These are phyloP conservation scores for Dendrocincla fuliginosa DNA, from an alignment of 2,797 vertebrate species.

Conservation along the genomic window DNA sequence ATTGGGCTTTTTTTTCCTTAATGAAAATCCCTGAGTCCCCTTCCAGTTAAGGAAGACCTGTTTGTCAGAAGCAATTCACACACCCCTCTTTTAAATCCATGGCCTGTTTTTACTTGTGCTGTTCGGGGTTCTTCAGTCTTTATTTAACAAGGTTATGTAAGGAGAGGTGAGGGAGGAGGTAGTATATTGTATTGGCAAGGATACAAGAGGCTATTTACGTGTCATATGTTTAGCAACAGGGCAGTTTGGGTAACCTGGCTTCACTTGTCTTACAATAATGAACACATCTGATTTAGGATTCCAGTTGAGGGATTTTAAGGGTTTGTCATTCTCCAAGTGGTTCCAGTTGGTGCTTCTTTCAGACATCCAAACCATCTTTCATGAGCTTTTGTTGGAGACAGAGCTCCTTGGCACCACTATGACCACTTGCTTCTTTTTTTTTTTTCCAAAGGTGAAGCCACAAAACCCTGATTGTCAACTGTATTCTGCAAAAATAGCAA, in stretches of 20 bases:
- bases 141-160: slow-evolving; percentile 60
- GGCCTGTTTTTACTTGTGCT: slow-evolving; percentile 62
- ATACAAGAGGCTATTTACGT: slow-evolving; percentile 12
- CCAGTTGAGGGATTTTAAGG: not conserved
- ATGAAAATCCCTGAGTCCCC: not conserved
- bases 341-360: not conserved
- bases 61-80: slow-evolving; percentile 56
- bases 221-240: slow-evolving; percentile 40
- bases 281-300: slow-evolving; percentile 9
- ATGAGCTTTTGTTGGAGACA: not conserved
- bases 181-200: slow-evolving; percentile 21
- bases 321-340: not conserved
- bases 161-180: slow-evolving; percentile 32
- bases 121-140: slow-evolving; percentile 55
- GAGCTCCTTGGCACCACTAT: not conserved
- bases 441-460: not conserved
- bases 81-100: slow-evolving; percentile 48
- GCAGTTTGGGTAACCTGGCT: slow-evolving; percentile 41
- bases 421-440: not conserved
- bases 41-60: slow-evolving; percentile 58
- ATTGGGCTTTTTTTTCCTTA: not conserved
- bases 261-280: slow-evolving; percentile 37
- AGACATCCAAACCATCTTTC: not conserved
- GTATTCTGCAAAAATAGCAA: not conserved
- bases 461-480: not conserved